phyloP scores from a whole-genome alignment of 53 echinoderm and acorn worm species.

The Pentamera pediparva region DNA sequence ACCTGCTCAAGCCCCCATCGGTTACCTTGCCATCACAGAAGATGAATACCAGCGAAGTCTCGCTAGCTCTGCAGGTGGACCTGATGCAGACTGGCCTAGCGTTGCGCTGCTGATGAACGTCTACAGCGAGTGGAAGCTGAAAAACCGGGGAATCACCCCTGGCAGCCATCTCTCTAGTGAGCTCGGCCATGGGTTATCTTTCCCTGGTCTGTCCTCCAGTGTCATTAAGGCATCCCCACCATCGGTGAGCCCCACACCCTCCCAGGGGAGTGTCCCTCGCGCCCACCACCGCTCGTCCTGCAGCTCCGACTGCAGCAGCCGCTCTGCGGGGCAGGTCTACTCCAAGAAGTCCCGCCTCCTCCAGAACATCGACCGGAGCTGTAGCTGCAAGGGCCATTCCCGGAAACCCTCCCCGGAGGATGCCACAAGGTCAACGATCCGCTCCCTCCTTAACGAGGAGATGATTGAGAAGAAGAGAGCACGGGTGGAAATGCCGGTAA shows the following conservation, averaged over 20 bases:
- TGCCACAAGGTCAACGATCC: slow-evolving; percentile 15
- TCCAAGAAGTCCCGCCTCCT: slow-evolving; percentile 33
- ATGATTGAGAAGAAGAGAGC: slow-evolving; percentile 14
- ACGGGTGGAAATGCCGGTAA: neutral
- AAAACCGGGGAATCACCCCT: slow-evolving; percentile 3
- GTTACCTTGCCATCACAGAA: slow-evolving; percentile 23
- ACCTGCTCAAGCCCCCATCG: slow-evolving; percentile 13
- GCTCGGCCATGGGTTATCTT: neutral
- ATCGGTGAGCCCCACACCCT: neutral
- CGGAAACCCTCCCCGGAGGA: neutral
- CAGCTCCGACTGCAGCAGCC: slow-evolving; percentile 13
- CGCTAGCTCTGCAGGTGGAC: neutral
- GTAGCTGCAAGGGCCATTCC: slow-evolving; percentile 26
- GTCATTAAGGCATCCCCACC: neutral
- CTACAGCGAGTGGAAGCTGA: slow-evolving; percentile 27
- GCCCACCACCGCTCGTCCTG: neutral
- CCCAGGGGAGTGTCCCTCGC: neutral
- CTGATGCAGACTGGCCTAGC: slow-evolving; percentile 31
- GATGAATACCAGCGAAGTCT: slow-evolving; percentile 31
- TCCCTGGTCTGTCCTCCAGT: neutral
- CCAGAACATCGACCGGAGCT: slow-evolving; percentile 29
- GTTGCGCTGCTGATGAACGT: slow-evolving; percentile 29
- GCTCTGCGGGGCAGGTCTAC: slow-evolving; percentile 15
- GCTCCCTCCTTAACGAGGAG: slow-evolving; percentile 4
- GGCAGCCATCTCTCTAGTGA: neutral